phyloP scores from a whole-genome alignment of 1,140 invertebrate genomes.

The Ganaspis sp. region DNA sequence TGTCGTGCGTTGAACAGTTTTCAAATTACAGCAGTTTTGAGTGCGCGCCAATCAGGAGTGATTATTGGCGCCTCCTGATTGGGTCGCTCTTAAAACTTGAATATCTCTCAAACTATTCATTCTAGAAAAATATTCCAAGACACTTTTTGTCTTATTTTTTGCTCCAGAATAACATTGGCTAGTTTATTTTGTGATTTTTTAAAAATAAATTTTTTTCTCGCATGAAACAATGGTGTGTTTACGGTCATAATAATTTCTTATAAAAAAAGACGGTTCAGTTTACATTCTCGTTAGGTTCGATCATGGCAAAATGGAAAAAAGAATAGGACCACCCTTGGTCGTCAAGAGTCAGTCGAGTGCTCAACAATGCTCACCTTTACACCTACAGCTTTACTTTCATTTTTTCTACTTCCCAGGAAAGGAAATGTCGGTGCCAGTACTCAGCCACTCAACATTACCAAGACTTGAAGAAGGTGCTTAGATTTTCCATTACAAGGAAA shows the following conservation, averaged over 20 bases:
- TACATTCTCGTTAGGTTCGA: too few relatives aligned
- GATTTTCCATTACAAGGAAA: constrained; percentile 52
- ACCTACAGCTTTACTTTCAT: too few relatives aligned
- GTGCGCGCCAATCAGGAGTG: not conserved
- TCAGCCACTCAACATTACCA: constrained; percentile 40
- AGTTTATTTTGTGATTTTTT: too few relatives aligned
- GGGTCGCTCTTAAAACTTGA: not conserved
- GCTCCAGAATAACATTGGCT: not conserved
- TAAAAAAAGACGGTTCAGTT: too few relatives aligned
- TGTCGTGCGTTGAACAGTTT: not conserved
- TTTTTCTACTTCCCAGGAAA: not conserved
- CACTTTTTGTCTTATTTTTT: not conserved
- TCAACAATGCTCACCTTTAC: too few relatives aligned
- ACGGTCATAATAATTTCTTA: too few relatives aligned
- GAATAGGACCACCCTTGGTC: too few relatives aligned
- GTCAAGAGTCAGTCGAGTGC: too few relatives aligned
- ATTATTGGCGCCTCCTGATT: not conserved
- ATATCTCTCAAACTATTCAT: not conserved
- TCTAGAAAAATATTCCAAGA: not conserved
- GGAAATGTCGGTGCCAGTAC: constrained; percentile 29
- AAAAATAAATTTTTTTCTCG: not conserved
- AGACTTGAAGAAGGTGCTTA: constrained; percentile 52
- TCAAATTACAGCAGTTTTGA: not conserved
- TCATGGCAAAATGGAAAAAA: too few relatives aligned
- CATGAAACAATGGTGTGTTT: too few relatives aligned